Evolutionary conservation across 2,888 invertebrate species (phyloP), one percentile per base, ranked within the genome.

Genomic region (Quadriops clusia): DNA sequence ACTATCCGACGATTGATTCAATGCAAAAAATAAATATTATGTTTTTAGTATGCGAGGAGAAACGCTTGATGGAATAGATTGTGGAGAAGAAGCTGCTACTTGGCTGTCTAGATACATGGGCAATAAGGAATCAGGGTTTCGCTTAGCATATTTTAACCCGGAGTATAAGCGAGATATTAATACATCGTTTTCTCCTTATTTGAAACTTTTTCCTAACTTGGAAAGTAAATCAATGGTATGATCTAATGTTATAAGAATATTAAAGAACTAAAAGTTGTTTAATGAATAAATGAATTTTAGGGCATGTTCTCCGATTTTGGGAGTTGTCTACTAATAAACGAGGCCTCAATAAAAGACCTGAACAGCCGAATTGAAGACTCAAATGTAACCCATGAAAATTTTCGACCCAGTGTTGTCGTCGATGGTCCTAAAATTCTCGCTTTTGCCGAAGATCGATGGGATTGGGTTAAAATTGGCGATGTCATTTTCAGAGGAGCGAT

Each of bases 51-150:
- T 59, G 46, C 58, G 57, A 51, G 51, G 43, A 35, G 62, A 60
- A 32, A 56, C 60, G 34, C 51, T 70, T 1, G 48, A 60, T 24
- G 65, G 68, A 20, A 49, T 68, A 32, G 77, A 78, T 53, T 77
- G 76, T 56, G 77, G 77, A 2, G 64, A 71, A 18, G 67, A 65
- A 37, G 70, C 67, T 2, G 67, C 72, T 1, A 51, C 58, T 24
- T 79, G 77, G 77, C 53, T 78, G 37, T 67, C 70, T 3, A 57
- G 55, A 45, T 66, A 56, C 30, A 47, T 58, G 18, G 37, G 51
- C n/a, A 51, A 40, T 4, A 33, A 40, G 28, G 10, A 17, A 8
- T 48, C 51, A 28, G 59, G 57, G 4, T 39, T 57, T 17, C 45
- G 60, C 6, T 35, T 61, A 17, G 58, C 53, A n/a, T 60, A 51